A percentile compares a stretch with the other conserved stretches of the same genome.
Evolutionary conservation across 2,113 vertebrate species (phyloP).

Genomic region (Xiphophorus maculatus): DNA sequence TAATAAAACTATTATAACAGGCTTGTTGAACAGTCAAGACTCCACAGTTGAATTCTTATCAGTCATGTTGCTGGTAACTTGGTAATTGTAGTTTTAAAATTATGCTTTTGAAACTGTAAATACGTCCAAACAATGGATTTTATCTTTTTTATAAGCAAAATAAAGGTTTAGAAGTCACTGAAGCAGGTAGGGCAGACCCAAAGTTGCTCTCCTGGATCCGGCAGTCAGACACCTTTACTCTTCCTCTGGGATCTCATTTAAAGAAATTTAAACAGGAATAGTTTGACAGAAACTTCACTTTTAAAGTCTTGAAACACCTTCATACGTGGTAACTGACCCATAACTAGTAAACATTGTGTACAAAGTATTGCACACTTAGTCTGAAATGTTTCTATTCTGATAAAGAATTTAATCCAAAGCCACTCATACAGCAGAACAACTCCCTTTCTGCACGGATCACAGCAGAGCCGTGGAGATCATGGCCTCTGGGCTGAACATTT

Average conservation of each 20-base stretch:
- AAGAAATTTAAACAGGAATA: background rate
- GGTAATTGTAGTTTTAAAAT: too few species aligned
- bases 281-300: background rate
- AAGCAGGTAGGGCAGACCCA: background rate
- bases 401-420: background rate
- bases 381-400: background rate
- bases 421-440: constrained; percentile 1
- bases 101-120: too few species aligned
- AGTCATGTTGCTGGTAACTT: background rate
- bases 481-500: constrained; percentile 38
- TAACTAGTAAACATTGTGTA: background rate
- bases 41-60: background rate
- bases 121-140: background rate
- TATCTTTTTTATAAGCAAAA: background rate
- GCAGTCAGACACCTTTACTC: background rate
- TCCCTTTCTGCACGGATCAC: background rate
- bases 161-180: background rate
- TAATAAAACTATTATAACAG: background rate
- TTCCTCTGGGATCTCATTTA: background rate
- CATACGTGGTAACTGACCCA: background rate
- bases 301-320: background rate
- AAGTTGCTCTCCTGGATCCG: background rate
- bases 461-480: constrained; percentile 22
- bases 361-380: background rate
- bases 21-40: background rate